Base-by-base conservation (phyloP, 2,888 invertebrate genomes). In the Microctonus aethiopoides region DNA sequence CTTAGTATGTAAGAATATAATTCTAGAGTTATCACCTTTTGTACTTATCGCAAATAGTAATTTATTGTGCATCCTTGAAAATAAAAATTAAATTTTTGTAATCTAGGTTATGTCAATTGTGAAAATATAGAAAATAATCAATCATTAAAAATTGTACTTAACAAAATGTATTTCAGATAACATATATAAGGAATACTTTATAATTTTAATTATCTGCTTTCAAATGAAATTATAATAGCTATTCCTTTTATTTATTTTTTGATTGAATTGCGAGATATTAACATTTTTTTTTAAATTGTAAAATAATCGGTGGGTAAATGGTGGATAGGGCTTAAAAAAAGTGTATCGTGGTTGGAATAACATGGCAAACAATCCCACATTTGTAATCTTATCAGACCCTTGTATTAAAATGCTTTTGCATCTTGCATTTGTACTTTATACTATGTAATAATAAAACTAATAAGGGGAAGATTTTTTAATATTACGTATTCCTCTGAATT, bases 371-470 rank as follows among this genome's bases (percentile, higher is more conserved):
- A 20, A 20, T 22, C 24, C 22, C 2, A 54, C 56, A 24, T 26
- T 39, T 66, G 26, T 32, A 46, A 66, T 46, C 46, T 39, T 7
- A 46, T 46, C 56, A 39, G 39, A 66, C 41, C 39, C 32, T 13
- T 54, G 39, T 41, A 16, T 46, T 6, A 7, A 46, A 41, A 57
- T 57, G 46, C 41, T 41, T 46, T 57, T 13, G 54, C 26, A 54
- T 13, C 51, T 65, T 24, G 57, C 57, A 51, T 70, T 74, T 74
- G 70, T 72, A 75, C 68, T 70, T 70, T 68, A 70, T 69, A 63
- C 66, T 67, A 63, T 59, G 34, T 68, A 75, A 70, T 75, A 72
- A 74, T 75, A 72, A 74, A 54, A 75, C 68, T 63, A 72, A 70
- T 46, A 51, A 68, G 70, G 72, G 64, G 64, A 67, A 70, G 29